Conservation (phyloP, 2,888 invertebrate genomes). For the Agonopterix heracliana region DNA sequence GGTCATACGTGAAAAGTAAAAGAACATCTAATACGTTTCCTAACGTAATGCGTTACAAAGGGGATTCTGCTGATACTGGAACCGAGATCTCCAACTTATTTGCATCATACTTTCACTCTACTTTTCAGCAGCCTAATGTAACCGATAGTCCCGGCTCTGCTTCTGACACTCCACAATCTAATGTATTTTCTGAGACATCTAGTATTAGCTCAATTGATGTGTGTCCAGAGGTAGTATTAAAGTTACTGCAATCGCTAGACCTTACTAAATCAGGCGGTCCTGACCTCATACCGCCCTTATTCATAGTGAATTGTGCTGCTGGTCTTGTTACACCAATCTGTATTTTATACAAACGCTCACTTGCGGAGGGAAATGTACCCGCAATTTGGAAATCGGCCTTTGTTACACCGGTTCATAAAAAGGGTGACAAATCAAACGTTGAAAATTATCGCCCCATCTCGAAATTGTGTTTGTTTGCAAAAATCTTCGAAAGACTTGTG, state of each 20-base stretch:
- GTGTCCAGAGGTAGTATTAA: not conserved
- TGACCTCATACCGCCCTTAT: not conserved
- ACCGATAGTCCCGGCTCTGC: not conserved
- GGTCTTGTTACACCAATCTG: not conserved
- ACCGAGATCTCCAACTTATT: not conserved
- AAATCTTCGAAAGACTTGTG: too few relatives aligned
- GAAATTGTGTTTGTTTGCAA: too few relatives aligned
- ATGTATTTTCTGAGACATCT: not conserved
- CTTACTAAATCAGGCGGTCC: constrained; percentile 1
- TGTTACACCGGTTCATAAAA: not conserved
- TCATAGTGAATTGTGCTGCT: not conserved
- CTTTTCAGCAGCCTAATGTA: not conserved
- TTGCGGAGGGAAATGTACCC: not conserved
- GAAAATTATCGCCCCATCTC: too few relatives aligned
- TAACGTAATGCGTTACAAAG: not conserved
- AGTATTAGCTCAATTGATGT: not conserved
- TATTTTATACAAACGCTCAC: not conserved
- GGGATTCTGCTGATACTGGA: not conserved
- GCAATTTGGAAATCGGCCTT: not conserved
- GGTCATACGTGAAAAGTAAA: constrained; percentile 7
- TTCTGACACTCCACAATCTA: not conserved
- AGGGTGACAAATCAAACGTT: not conserved
- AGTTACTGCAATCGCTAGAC: not conserved
- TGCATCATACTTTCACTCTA: constrained; percentile 2
- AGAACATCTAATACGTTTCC: not conserved